Conservation (phyloP, 2,888 invertebrate species). For the Eupithecia subumbrata region DNA sequence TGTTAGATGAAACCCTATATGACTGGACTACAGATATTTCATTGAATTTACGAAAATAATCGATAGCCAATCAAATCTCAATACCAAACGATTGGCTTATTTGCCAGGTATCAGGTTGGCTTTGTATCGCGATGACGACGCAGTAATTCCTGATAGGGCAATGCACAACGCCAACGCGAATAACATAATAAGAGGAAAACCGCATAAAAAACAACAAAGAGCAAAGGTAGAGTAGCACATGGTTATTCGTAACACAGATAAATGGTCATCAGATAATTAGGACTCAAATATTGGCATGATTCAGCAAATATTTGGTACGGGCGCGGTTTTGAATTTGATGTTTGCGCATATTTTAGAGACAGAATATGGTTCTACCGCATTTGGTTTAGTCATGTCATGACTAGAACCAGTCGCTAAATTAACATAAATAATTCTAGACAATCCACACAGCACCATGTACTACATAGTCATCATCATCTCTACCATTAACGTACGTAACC, state of each 20-base stretch:
- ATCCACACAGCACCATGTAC: too few relatives aligned
- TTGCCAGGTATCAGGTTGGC: neutral
- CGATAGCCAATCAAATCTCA: neutral
- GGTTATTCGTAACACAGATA: conserved; percentile 9
- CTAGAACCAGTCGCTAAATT: neutral
- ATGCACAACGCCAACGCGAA: conserved; percentile 11
- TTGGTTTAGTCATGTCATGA: neutral
- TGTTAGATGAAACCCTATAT: too few relatives aligned
- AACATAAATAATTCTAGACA: too few relatives aligned
- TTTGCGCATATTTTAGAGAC: conserved; percentile 1
- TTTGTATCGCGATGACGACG: neutral
- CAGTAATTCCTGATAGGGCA: conserved; percentile 1
- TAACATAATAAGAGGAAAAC: conserved; percentile 10
- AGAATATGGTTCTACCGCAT: neutral
- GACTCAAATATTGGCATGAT: conserved; percentile 20
- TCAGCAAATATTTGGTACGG: conserved; percentile 22
- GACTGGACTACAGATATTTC: neutral
- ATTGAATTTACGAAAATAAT: neutral
- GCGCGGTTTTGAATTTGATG: neutral
- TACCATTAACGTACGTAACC: neutral
- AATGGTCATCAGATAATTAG: conserved; percentile 13
- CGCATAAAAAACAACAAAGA: conserved; percentile 7
- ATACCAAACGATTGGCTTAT: neutral
- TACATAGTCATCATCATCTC: neutral
- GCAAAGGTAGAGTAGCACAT: conserved; percentile 5